Base-by-base conservation (phyloP, 2,888 invertebrate genomes). In the Volucella inanis region DNA sequence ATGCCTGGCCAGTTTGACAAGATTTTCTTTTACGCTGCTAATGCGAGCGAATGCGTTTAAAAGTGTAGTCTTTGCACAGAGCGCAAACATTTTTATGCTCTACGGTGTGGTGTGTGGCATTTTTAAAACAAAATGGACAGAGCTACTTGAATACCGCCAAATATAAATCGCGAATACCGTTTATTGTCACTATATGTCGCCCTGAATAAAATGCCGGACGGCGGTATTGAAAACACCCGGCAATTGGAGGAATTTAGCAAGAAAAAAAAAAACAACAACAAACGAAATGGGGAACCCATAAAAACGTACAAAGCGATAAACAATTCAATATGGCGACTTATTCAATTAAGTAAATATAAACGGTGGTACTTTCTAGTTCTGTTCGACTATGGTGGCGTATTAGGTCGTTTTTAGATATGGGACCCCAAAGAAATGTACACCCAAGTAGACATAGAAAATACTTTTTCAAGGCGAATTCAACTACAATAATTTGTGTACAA, bases 261-360 rank as follows among this genome's bases (percentile, higher is more conserved):
- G 15, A 39, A n/a, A 3, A 38, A 47, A 59, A 68, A 54, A 15
- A 62, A 41, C 31, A 6, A 31, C 31, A 31, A 6, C 6, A 31
- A 31, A 31, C 31, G 31, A 31, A 31, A 31, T 31, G 31, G 64
- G 49, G 41, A 57, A 52, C 67, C 39, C 31, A 31, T 6, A 31
- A 6, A 31, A 31, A 31, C 31, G 31, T 31, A 31, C 6, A 31
- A 31, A 31, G 6, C 31, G 4, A 49, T 59, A 50, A 52, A 62
- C 45, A 49, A 49, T 65, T 57, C 31, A 55, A 49, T 6, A 2
- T 65, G 47, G 54, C 45, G 9, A 22, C 47, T 57, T 67, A 67
- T 57, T 43, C 65, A 65, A 67, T 22, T 15, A 18, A 65, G 55
- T 22, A 64, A 64, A 74, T 64, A 74, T 55, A 71, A 61, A 71